Evolutionary conservation across 2,113 vertebrate species (phyloP), one percentile per base, ranked within the genome.

Genomic region (Typhlomys cinereus): DNA sequence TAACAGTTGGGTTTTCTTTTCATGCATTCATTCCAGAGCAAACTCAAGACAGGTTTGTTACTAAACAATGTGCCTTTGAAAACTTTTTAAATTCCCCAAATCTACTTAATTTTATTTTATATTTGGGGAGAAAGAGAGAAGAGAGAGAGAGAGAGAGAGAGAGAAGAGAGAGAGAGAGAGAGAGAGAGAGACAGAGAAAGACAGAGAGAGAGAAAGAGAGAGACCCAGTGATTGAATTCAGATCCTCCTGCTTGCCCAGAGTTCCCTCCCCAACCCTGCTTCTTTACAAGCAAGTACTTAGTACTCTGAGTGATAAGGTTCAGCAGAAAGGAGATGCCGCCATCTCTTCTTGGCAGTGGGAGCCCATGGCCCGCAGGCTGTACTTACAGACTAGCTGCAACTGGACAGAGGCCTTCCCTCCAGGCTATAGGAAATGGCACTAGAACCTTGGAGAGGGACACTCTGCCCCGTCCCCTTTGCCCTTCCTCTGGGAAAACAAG

Each of bases 401-500:
- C 70, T 92, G 73, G 90, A 70, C 41, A 93, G 91, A 82, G 70
- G 41, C 85, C 95, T 97, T 97, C n/a, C 29, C 31, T 95, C 96
- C 67, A 92, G 79, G 71, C 34, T 41, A 78, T 94, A 97, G 96
- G 81, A 85, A 96, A 97, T 96, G 94, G 87, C 95, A 91, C 95
- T 73, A 96, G 75, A 97, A 95, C 71, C 71, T 96, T 88, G 61
- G 89, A 95, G 97, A 98, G 96, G 90, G 96, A 97, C 95, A 93
- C 95, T 97, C 93, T 96, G 96, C 96, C 97, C 97, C 97, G 97
- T 97, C 80, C 91, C 21, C 17, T 12, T 93, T 95, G 92, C 71
- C 91, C 97, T 97, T 96, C 95, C 80, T 97, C 96, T 96, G 97
- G 96, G 97, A 98, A 98, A 98, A 98, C 97, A 98, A 97, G 96